These are phyloP conservation scores for Eulemur coronatus DNA, from an alignment of 2,797 vertebrate species.

Conservation along the genomic window DNA sequence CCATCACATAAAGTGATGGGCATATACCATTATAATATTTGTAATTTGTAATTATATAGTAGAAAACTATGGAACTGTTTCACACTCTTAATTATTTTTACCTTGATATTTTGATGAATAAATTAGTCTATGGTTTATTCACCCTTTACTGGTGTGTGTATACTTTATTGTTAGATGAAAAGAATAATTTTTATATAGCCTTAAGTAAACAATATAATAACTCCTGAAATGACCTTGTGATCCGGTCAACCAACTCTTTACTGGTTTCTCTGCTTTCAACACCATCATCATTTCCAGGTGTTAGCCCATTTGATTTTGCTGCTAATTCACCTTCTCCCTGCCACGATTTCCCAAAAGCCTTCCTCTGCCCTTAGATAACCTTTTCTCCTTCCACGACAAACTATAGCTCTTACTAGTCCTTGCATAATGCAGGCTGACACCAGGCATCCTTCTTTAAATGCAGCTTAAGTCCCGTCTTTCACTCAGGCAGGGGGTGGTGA, in stretches of 20 bases:
- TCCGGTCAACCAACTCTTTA: not conserved
- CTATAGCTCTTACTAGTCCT: not conserved
- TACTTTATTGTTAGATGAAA: not conserved
- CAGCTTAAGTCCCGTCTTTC: not conserved
- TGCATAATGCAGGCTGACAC: not conserved
- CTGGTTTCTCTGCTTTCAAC: not conserved
- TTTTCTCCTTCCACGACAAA: not conserved
- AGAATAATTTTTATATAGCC: not conserved
- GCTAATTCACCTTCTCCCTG: not conserved
- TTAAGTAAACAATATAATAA: not conserved
- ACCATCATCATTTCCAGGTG: not conserved
- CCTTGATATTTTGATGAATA: not conserved
- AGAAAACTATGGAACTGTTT: not conserved
- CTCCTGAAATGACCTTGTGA: not conserved
- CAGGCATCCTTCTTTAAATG: conserved; percentile 57
- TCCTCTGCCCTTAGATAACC: not conserved
- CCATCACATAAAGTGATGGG: not conserved
- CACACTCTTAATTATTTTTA: not conserved
- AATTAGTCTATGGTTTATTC: not conserved
- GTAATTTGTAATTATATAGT: not conserved
- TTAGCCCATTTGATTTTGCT: not conserved
- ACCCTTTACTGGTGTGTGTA: not conserved
- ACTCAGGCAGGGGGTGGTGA: not conserved
- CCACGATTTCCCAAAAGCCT: not conserved
- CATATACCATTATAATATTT: not conserved